Conservation (phyloP, 2,797 vertebrate species). For the Falco concolor region DNA sequence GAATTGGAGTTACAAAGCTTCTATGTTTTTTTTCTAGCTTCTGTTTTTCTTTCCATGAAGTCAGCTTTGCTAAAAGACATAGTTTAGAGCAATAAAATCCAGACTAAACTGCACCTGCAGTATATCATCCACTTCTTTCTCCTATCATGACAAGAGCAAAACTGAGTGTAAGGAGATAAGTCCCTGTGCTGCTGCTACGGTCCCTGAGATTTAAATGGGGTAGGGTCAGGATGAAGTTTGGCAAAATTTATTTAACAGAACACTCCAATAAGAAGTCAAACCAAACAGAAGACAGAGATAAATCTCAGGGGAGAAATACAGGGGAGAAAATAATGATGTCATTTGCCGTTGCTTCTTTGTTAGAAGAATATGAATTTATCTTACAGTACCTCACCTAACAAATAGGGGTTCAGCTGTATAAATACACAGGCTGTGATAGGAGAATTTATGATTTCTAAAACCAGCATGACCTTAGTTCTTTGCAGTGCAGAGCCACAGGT, state of each 20-base stretch:
- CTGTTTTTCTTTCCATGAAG: background rate
- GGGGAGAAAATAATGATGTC: background rate
- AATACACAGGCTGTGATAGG: background rate
- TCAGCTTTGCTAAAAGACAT: background rate
- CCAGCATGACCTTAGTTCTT: background rate
- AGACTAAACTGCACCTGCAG: background rate
- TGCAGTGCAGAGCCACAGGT: background rate
- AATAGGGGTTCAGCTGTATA: background rate
- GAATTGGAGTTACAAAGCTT: background rate
- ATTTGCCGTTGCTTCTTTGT: background rate
- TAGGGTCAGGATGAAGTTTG: background rate
- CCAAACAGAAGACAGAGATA: background rate
- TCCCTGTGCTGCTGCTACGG: background rate
- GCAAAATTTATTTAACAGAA: background rate
- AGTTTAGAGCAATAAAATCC: background rate
- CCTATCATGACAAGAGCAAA: background rate
- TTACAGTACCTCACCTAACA: background rate
- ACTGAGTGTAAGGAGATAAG: background rate
- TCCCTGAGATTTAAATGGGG: background rate
- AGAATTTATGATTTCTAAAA: background rate
- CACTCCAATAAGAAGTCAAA: background rate
- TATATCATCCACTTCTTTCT: background rate
- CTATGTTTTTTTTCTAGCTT: background rate
- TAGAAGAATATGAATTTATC: background rate
- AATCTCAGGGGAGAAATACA: background rate